Conservation (phyloP, 2,888 invertebrate genomes). For the Amorpha juglandis region DNA sequence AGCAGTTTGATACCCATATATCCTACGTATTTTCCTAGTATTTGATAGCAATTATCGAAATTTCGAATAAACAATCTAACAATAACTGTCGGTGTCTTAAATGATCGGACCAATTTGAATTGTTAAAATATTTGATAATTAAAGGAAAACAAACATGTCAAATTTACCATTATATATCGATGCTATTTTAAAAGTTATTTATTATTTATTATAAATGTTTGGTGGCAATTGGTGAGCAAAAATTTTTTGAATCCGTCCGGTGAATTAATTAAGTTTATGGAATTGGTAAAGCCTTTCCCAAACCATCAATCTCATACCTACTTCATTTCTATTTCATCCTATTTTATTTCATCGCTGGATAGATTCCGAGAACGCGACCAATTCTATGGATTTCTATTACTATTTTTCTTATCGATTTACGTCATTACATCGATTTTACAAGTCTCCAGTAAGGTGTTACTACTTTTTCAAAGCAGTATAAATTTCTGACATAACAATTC, state of each 20-base stretch:
- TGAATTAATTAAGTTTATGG: neutral
- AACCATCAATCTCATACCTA: neutral
- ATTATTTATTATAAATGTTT: too few relatives aligned
- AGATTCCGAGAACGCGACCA: neutral
- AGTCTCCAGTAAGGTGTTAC: too few relatives aligned
- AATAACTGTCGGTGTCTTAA: neutral
- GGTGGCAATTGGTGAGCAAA: too few relatives aligned
- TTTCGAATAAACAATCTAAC: neutral
- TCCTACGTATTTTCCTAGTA: slow-evolving; percentile 6
- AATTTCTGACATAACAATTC: too few relatives aligned
- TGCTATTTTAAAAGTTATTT: neutral
- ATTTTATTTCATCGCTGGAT: neutral
- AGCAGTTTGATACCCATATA: too few relatives aligned
- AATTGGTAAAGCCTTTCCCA: neutral
- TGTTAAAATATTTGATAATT: neutral
- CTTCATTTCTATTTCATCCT: neutral
- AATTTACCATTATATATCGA: slow-evolving; percentile 33
- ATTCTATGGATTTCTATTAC: too few relatives aligned
- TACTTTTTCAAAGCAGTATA: neutral
- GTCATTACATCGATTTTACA: too few relatives aligned
- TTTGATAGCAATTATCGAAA: neutral
- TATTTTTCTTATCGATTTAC: too few relatives aligned
- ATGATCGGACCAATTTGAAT: slow-evolving; percentile 15
- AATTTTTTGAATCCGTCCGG: too few relatives aligned
- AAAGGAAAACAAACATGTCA: slow-evolving; percentile 3